Conservation (phyloP, 2,113 vertebrate species). For the Gobiocypris rarus region DNA sequence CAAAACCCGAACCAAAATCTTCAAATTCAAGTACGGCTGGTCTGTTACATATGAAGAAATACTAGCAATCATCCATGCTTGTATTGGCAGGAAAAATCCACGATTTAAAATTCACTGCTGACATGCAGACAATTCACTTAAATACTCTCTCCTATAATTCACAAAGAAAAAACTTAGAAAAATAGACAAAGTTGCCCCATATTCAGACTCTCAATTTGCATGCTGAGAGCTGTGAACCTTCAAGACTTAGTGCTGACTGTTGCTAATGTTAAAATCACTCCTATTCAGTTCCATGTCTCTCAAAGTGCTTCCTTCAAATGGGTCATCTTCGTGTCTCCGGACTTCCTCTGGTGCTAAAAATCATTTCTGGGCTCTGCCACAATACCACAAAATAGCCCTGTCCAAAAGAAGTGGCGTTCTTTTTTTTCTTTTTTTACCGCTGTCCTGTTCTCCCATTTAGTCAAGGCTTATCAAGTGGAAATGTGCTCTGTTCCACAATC, state of each 20-base stretch:
- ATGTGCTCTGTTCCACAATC: background rate
- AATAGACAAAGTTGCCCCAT: background rate
- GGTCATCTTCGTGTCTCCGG: slow-evolving; percentile 59
- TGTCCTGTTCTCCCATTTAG: background rate
- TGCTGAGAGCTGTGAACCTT: slow-evolving; percentile 41
- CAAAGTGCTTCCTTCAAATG: slow-evolving; percentile 73
- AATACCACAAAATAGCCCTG: slow-evolving; percentile 60
- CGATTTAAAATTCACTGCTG: background rate
- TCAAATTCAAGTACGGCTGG: slow-evolving; percentile 40
- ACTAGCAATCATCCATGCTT: background rate
- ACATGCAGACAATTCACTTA: slow-evolving; percentile 10
- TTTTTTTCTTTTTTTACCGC: background rate
- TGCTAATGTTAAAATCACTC: slow-evolving; percentile 54
- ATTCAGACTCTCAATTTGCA: slow-evolving; percentile 48
- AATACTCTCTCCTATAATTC: slow-evolving; percentile 6
- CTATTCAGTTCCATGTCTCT: slow-evolving; percentile 59
- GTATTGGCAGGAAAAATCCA: background rate
- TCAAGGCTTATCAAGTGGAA: background rate
- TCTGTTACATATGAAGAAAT: slow-evolving; percentile 27
- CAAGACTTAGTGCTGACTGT: slow-evolving; percentile 49
- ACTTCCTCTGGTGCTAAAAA: slow-evolving; percentile 74
- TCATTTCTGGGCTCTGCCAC: slow-evolving; percentile 61
- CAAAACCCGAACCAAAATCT: slow-evolving; percentile 19
- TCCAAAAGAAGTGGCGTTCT: background rate
- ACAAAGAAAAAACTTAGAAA: slow-evolving; percentile 7